Base-by-base conservation (phyloP, 2,888 invertebrate species). In the Caenorhabditis sinica region DNA sequence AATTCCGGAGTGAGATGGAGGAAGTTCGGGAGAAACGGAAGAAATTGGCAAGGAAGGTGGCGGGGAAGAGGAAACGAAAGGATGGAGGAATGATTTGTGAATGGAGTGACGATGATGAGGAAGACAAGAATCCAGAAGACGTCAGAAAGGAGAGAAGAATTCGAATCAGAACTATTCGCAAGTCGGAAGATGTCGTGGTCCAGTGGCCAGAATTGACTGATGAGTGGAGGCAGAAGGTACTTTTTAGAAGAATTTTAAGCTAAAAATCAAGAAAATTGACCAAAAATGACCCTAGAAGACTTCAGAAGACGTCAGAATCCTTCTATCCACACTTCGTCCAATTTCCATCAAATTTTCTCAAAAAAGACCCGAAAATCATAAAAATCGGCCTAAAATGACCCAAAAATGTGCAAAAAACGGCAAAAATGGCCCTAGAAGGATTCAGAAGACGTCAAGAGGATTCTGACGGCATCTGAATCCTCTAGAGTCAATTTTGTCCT, bases 181-280 rank as follows among this genome's bases (percentile, higher is more conserved):
- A 79, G 20, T 30, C 83, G 30, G 66, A 87, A 87, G 60, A 90
- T 91, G 92, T 89, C 69, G 91, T 90, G 43, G 90, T 90, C 73
- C 87, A 86, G 65, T 90, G 90, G 74, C 90, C 91, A 40, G 65
- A 91, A 11, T 90, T 92, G 79, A 93, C 93, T 84, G 89, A 80
- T 33, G 80, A 83, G 13, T 86, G 81, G 82, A 72, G 85, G n/a
- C 80, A 85, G 45, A 69, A 73, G 49, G 66, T 60, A 25, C n/a
- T n/a, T n/a, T n/a, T n/a, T n/a, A 5, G 43, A 25, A 25, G n/a
- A 23, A 53, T 23, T 53, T 53, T 53, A 8, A 53, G 15, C 15
- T 49, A 11, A 15, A 49, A 49, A 36, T 36, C 11, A 11, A 8
- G 5, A 11, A 36, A 11, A 36, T 36, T 36, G 36, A 11, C 36